Evolutionary conservation across 2,888 invertebrate genomes (phyloP).

Genomic region (Mythimna pallens): DNA sequence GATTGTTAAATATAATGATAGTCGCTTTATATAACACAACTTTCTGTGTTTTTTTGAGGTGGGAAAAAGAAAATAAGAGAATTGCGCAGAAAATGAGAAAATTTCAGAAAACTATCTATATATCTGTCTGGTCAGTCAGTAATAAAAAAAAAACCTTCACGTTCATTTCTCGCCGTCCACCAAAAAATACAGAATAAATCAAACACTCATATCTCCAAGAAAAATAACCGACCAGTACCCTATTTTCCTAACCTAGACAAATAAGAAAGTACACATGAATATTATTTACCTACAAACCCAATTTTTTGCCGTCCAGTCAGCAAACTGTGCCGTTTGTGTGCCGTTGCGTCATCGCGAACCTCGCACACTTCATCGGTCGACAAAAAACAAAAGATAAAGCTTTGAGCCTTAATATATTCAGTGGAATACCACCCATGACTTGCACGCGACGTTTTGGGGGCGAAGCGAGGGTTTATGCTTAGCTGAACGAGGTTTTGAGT

Average conservation of each 20-base stretch:
- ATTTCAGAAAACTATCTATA: no score
- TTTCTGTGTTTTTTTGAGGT: no score
- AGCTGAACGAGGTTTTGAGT: background rate
- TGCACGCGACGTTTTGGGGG: conserved; percentile 45
- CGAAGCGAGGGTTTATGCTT: conserved; percentile 9
- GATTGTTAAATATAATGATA: background rate
- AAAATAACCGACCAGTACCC: conserved; percentile 33
- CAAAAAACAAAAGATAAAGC: conserved; percentile 59
- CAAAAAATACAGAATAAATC: conserved; percentile 10
- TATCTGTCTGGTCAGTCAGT: no score
- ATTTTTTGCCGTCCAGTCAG: conserved; percentile 39
- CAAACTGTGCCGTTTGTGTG: conserved; percentile 25
- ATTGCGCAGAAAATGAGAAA: no score
- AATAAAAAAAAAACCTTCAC: background rate
- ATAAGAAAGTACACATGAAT: conserved; percentile 47
- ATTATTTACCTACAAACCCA: conserved; percentile 56
- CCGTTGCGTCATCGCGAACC: conserved; percentile 55
- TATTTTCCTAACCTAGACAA: conserved; percentile 32
- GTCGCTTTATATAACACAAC: no score
- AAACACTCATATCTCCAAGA: conserved; percentile 12
- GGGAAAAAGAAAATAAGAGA: no score
- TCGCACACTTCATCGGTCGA: conserved; percentile 47
- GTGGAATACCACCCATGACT: conserved; percentile 41
- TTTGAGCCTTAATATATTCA: conserved; percentile 51
- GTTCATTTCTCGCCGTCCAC: background rate